Conservation (phyloP, 2,888 invertebrate species). For the Frankliniella intonsa region DNA sequence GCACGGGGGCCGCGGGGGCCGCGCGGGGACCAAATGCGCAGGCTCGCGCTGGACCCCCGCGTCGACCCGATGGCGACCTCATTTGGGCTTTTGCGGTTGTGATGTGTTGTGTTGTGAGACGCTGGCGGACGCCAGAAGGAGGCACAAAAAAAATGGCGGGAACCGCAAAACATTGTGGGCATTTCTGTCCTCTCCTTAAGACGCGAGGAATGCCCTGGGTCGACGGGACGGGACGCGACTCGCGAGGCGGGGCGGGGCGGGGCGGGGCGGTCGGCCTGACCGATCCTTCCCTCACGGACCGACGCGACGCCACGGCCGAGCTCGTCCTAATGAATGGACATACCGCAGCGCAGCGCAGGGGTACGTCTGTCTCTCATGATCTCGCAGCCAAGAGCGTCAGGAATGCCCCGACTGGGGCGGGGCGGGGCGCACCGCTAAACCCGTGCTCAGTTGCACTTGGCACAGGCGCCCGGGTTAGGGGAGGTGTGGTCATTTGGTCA, state of each 20-base stretch:
- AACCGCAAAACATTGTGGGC: too few species aligned
- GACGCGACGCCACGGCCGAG: background rate
- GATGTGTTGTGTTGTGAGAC: too few species aligned
- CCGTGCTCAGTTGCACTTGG: background rate
- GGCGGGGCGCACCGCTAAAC: background rate
- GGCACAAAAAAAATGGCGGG: too few species aligned
- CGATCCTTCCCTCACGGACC: background rate
- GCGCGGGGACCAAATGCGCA: background rate
- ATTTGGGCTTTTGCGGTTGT: too few species aligned
- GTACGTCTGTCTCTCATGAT: background rate
- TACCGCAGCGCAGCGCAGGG: background rate
- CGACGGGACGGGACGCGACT: too few species aligned
- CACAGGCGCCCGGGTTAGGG: background rate
- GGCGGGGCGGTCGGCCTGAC: background rate
- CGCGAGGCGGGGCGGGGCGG: background rate
- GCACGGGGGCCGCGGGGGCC: background rate
- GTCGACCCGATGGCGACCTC: too few species aligned
- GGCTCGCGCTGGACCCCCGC: too few species aligned
- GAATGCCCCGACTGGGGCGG: background rate
- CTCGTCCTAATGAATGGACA: constrained; percentile 7
- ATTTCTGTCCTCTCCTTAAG: too few species aligned
- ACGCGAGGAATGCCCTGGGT: too few species aligned
- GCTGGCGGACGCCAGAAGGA: too few species aligned
- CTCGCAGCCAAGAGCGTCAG: background rate
- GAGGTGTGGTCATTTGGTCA: too few species aligned